Conservation (phyloP, 2,113 vertebrate genomes). For the Leucosticte australis region DNA sequence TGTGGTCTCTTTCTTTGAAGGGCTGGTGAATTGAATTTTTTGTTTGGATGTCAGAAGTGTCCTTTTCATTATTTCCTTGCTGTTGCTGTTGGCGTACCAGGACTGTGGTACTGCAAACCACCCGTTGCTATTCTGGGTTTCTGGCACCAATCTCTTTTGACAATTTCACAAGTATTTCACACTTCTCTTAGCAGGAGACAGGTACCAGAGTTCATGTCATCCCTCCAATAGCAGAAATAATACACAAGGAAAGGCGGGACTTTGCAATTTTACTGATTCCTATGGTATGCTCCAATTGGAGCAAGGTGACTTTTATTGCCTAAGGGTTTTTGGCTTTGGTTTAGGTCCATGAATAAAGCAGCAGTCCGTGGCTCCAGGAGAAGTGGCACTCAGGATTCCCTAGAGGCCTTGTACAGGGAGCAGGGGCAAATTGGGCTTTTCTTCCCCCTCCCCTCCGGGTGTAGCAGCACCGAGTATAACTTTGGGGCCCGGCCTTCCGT, state of each 20-base stretch:
- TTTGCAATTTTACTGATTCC: accelerated
- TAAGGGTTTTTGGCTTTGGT: not conserved
- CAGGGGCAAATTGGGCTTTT: not conserved
- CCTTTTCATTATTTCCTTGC: not conserved
- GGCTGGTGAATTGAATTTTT: not conserved
- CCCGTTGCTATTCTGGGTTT: accelerated
- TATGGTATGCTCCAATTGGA: accelerated
- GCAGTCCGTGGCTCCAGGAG: not conserved
- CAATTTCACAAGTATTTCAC: not conserved
- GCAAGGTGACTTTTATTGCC: accelerated
- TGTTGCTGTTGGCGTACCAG: not conserved
- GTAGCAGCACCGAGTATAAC: not conserved
- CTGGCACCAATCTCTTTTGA: not conserved
- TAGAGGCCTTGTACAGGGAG: no score
- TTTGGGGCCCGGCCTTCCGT: accelerated
- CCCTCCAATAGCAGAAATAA: not conserved
- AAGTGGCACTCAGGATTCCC: no score
- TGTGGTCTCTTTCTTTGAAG: not conserved
- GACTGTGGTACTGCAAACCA: not conserved
- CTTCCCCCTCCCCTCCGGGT: not conserved
- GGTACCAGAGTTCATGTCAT: not conserved
- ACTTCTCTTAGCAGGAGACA: not conserved
- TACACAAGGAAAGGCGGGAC: not conserved
- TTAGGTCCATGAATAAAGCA: not conserved
- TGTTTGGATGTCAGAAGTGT: not conserved